Percentiles rank a stretch among this genome's conserved stretches.
Evolutionary conservation across 64 coral and sea anemone genomes (phyloP).

Genomic region (Pocillopora verrucosa): DNA sequence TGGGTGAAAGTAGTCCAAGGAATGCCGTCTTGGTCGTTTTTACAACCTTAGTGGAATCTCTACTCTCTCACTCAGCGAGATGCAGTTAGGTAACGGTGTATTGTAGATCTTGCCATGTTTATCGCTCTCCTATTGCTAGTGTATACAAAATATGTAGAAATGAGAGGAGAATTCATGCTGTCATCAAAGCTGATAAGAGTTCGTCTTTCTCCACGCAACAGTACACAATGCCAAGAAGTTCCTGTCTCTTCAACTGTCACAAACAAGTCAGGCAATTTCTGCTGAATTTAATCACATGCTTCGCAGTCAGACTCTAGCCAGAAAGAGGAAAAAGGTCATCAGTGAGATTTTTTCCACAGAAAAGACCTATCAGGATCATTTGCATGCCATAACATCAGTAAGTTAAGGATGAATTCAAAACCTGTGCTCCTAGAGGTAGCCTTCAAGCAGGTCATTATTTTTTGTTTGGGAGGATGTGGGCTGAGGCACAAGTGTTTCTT

Average conservation of each 20-base stretch:
- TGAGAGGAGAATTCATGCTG: not conserved
- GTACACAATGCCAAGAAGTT: slow-evolving; percentile 94
- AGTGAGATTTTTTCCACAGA: slow-evolving; percentile 95
- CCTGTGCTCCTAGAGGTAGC: not conserved
- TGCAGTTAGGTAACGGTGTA: no score
- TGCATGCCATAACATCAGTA: slow-evolving; percentile 81
- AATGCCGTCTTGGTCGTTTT: no score
- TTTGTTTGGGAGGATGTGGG: no score
- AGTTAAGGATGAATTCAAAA: slow-evolving; percentile 34
- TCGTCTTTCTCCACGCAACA: slow-evolving; percentile 7
- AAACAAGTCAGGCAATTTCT: slow-evolving; percentile 87
- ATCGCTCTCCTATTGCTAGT: no score
- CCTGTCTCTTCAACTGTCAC: slow-evolving; percentile 92
- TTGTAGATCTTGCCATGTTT: no score
- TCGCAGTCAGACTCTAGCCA: slow-evolving; percentile 57
- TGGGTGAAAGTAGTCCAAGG: no score
- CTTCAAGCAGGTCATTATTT: no score
- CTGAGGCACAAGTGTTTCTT: no score
- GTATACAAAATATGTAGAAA: no score
- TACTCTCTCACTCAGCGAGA: no score
- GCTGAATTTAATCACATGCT: slow-evolving; percentile 89
- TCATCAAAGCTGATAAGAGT: not conserved
- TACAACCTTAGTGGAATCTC: no score
- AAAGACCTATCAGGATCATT: slow-evolving; percentile 92
- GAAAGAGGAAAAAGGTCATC: slow-evolving; percentile 87